phyloP scores from a whole-genome alignment of 2,888 invertebrate genomes.

The Fabriciana adippe region DNA sequence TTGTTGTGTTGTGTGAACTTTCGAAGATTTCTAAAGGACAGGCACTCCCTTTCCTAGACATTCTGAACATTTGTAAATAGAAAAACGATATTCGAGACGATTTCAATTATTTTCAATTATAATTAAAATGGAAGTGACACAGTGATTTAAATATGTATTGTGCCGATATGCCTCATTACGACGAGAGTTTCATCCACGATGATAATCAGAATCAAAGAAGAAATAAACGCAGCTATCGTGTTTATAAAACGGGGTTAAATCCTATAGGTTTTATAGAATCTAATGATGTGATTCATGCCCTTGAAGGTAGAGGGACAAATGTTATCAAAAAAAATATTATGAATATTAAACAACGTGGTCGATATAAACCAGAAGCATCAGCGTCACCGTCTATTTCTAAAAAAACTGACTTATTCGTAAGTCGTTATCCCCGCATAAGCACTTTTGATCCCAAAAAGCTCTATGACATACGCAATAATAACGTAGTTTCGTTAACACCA shows the following conservation, averaged over 20 bases:
- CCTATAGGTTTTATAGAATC: constrained; percentile 63
- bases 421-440: constrained; percentile 68
- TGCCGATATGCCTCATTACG: constrained; percentile 76
- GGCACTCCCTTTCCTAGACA: constrained; percentile 61
- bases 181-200: constrained; percentile 77
- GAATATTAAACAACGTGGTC: constrained; percentile 68
- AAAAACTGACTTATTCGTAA: constrained; percentile 66
- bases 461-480: constrained; percentile 70
- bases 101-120: neutral
- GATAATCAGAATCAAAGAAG: constrained; percentile 76
- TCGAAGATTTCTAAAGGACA: constrained; percentile 72
- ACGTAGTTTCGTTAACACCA: constrained; percentile 59
- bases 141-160: constrained; percentile 39
- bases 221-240: constrained; percentile 78
- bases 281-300: constrained; percentile 60
- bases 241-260: constrained; percentile 73
- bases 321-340: constrained; percentile 73
- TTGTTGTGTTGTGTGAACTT: constrained; percentile 57
- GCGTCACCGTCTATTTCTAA: constrained; percentile 42
- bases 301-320: constrained; percentile 69
- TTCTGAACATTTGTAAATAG: constrained; percentile 19
- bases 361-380: constrained; percentile 55
- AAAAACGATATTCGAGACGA: neutral
- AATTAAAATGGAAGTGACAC: neutral
- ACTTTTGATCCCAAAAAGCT: constrained; percentile 68